These are phyloP conservation scores for Cylas formicarius DNA, from an alignment of 1,140 invertebrate genomes.

Conservation along the genomic window DNA sequence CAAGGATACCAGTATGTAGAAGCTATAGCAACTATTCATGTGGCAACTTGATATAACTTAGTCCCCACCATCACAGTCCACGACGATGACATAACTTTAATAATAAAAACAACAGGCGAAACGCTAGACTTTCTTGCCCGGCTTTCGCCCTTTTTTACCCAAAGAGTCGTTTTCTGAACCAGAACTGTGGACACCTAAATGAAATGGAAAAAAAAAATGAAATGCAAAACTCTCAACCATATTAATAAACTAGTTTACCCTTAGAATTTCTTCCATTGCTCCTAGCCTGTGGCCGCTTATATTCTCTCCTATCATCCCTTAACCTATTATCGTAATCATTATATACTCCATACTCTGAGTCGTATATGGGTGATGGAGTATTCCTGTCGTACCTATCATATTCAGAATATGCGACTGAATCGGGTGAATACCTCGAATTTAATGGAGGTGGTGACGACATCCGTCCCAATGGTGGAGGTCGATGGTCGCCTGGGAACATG, in stretches of 20 bases:
- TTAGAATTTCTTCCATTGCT: slow-evolving; percentile 29
- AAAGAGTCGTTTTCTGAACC: slow-evolving; percentile 38
- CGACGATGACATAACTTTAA: too few relatives aligned
- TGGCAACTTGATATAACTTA: too few relatives aligned
- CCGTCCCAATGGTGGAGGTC: slow-evolving; percentile 55
- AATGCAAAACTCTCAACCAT: neutral
- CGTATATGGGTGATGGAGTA: slow-evolving; percentile 37
- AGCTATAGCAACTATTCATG: too few relatives aligned
- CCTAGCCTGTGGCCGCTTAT: slow-evolving; percentile 24
- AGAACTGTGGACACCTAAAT: slow-evolving; percentile 29
- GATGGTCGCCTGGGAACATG: slow-evolving; percentile 49
- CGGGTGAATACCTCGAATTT: slow-evolving; percentile 35
- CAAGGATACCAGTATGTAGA: too few relatives aligned
- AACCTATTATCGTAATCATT: slow-evolving; percentile 31
- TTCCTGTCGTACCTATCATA: slow-evolving; percentile 37
- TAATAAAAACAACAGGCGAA: slow-evolving; percentile 25
- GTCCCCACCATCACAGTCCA: too few relatives aligned
- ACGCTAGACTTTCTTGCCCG: slow-evolving; percentile 37
- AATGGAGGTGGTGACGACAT: slow-evolving; percentile 53
- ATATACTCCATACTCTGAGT: slow-evolving; percentile 36
- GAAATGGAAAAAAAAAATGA: slow-evolving; percentile 5
- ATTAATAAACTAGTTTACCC: slow-evolving; percentile 22
- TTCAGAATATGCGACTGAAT: slow-evolving; percentile 35
- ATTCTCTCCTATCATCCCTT: slow-evolving; percentile 31
- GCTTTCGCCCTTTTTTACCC: slow-evolving; percentile 33